Conservation (phyloP, 2,113 vertebrate genomes). For the Acanthochromis polyacanthus region DNA sequence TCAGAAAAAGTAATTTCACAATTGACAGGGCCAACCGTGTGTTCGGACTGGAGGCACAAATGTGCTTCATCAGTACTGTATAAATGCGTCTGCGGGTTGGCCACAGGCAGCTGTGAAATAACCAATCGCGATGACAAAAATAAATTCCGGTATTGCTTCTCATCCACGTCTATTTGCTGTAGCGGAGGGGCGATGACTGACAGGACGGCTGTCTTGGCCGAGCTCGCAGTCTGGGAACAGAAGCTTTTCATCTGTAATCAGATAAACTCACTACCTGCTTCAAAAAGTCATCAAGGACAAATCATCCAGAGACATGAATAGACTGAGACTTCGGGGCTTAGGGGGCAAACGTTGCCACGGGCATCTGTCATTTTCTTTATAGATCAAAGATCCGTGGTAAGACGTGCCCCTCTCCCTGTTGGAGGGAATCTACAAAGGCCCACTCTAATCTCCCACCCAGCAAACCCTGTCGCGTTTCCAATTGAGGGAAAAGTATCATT, state of each 20-base stretch:
- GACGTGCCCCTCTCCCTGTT: constrained; percentile 78
- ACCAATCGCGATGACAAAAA: constrained; percentile 45
- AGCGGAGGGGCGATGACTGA: constrained; percentile 52
- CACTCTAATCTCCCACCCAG: constrained; percentile 81
- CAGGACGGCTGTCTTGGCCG: constrained; percentile 48
- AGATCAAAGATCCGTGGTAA: constrained; percentile 72
- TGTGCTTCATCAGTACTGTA: constrained; percentile 31
- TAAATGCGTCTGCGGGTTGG: constrained; percentile 23
- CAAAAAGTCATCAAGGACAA: constrained; percentile 78
- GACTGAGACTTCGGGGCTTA: constrained; percentile 71
- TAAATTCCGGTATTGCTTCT: constrained; percentile 47
- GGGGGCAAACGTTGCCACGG: constrained; percentile 70
- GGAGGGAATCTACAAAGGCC: constrained; percentile 77
- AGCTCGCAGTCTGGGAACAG: constrained; percentile 27
- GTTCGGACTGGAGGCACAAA: constrained; percentile 6
- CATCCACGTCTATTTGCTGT: constrained; percentile 59
- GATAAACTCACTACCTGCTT: constrained; percentile 74
- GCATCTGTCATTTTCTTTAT: constrained; percentile 77
- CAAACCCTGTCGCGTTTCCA: constrained; percentile 82
- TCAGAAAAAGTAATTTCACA: constrained; percentile 21
- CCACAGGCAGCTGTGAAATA: constrained; percentile 12
- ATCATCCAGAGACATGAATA: constrained; percentile 76
- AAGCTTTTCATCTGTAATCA: constrained; percentile 76
- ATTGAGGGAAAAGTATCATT: constrained; percentile 84
- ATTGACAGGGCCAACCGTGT: background rate